Evolutionary conservation across 2,113 vertebrate genomes (phyloP), one percentile per base, ranked within the genome.

Genomic region (Oreocharis arfaki): DNA sequence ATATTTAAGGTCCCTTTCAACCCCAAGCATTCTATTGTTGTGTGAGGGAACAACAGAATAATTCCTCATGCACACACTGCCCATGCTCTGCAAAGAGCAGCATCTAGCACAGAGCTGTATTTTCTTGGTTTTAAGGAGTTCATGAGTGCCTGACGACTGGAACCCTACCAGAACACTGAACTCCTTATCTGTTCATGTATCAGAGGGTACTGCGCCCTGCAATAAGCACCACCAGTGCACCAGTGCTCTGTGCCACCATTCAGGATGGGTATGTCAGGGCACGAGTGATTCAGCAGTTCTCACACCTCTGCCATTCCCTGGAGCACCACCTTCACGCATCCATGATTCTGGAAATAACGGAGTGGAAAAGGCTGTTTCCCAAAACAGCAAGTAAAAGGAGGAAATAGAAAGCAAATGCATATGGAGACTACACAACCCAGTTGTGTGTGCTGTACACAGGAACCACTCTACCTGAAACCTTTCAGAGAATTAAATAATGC

Each of bases 401-500:
- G 44, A 81, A 76, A 70, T 3, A 64, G n/a, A 61, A 85, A 39
- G 60, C 10, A 83, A 89, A 63, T 16, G 49, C 59, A 28, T 22
- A 80, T 13, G 47, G 41, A 86, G 49, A 46, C 75, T 42, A 52
- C 1, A 1, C 67, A 60, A 56, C 39, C 21, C 44, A 75, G 73
- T 52, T 63, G 84, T 37, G 33, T 37, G 47, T 27, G 46, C n/a
- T 0, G 0, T 6, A 77, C 47, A 23, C 32, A 49, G 49, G 30
- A 84, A 64, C 32, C 26, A 74, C 68, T 53, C 37, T 7, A 65
- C 89, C 86, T 53, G 70, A 94, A 95, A 92, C 56, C 69, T 82
- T 84, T 79, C 11, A 79, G 65, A 75, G 73, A 82, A 82, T 46
- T 97, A 82, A 95, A 94, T 84, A 91, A 95, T 79, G 73, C 56